A percentile compares a stretch with the other conserved stretches of the same genome.
phyloP scores from a whole-genome alignment of 2,888 invertebrate genomes.

The Troides oblongomaculatus region DNA sequence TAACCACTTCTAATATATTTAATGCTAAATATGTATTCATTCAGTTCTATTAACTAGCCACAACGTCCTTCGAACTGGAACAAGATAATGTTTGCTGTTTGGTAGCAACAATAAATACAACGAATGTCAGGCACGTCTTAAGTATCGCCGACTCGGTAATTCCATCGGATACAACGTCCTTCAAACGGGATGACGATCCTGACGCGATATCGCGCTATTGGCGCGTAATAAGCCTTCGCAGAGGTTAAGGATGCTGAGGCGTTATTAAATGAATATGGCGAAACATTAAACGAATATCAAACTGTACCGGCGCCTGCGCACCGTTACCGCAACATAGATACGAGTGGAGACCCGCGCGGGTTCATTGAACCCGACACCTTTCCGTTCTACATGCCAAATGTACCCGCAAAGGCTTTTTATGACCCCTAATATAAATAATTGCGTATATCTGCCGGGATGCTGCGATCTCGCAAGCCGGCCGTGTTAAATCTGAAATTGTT shows the following conservation, averaged over 20 bases:
- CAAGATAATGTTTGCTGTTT: too few relatives aligned
- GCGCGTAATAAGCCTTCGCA: too few relatives aligned
- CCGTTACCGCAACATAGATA: slow-evolving; percentile 44
- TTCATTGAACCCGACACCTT: slow-evolving; percentile 33
- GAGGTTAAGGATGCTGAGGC: slow-evolving; percentile 32
- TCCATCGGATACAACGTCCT: too few relatives aligned
- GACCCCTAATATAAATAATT: slow-evolving; percentile 27
- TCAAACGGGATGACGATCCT: too few relatives aligned
- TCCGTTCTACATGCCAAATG: slow-evolving; percentile 9
- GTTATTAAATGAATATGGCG: slow-evolving; percentile 55
- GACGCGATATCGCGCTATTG: too few relatives aligned
- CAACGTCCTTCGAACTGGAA: too few relatives aligned
- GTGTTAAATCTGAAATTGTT: slow-evolving; percentile 26
- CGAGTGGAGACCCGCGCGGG: slow-evolving; percentile 31
- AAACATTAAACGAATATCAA: slow-evolving; percentile 57
- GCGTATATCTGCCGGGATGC: slow-evolving; percentile 11
- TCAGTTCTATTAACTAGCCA: too few relatives aligned
- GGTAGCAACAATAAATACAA: too few relatives aligned
- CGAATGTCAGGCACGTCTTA: too few relatives aligned
- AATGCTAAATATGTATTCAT: too few relatives aligned
- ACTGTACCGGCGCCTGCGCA: slow-evolving; percentile 49
- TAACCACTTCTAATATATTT: too few relatives aligned
- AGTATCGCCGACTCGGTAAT: too few relatives aligned
- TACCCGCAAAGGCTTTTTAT: slow-evolving; percentile 21
- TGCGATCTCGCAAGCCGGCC: not conserved